Evolutionary conservation across 2,113 vertebrate species (phyloP).

Genomic region (Potamarius usumacintae): DNA sequence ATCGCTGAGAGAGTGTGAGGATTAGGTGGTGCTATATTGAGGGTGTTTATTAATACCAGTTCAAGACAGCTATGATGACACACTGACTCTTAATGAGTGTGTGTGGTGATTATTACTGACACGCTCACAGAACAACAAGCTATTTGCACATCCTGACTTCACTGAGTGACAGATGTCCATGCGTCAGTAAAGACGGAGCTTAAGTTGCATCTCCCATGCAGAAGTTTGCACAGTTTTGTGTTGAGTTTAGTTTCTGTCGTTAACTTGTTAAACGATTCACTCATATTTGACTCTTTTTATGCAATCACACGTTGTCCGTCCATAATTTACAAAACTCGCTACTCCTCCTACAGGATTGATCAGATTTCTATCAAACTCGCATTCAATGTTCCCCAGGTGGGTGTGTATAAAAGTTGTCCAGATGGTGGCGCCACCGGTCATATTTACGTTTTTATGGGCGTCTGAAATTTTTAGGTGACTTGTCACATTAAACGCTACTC

Average conservation of each 20-base stretch:
- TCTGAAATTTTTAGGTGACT: no score
- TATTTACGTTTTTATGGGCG: no score
- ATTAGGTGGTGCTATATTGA: neutral
- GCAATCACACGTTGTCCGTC: no score
- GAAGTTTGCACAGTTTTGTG: neutral
- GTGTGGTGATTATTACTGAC: neutral
- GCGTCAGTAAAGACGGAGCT: neutral
- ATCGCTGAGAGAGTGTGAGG: conserved; percentile 11
- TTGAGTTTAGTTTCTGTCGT: neutral
- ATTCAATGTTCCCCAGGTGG: no score
- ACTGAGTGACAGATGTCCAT: neutral
- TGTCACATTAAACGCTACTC: no score
- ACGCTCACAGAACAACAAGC: neutral
- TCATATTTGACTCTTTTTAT: neutral
- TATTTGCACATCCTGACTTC: neutral
- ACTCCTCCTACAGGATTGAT: no score
- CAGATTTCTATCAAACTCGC: no score
- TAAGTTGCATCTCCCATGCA: neutral
- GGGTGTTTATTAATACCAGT: conserved; percentile 1
- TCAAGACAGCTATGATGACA: neutral
- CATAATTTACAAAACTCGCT: no score
- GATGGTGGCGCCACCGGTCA: no score
- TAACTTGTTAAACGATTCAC: neutral
- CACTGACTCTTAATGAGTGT: neutral
- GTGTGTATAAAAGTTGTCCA: no score